phyloP scores from a whole-genome alignment of 92 coral and sea anemone species.

The Siderastrea siderea region DNA sequence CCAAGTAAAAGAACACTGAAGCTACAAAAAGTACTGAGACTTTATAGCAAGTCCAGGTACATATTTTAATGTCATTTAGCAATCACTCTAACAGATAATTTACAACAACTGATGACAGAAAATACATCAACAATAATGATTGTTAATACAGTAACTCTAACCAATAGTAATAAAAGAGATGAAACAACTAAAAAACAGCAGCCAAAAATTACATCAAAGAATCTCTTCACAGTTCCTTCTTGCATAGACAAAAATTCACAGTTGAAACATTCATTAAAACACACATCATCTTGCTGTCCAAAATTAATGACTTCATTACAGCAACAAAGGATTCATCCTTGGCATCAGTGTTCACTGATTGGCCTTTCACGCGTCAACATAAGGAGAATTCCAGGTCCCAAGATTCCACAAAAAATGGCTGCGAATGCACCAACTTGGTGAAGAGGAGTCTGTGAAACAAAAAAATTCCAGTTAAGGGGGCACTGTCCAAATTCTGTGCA shows the following conservation, averaged over 20 bases:
- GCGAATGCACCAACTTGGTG: conserved; percentile 81
- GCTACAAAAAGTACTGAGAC: too few relatives aligned
- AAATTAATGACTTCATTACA: background rate
- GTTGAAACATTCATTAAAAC: background rate
- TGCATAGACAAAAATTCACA: background rate
- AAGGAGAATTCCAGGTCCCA: conserved; percentile 91
- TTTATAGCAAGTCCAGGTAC: too few relatives aligned
- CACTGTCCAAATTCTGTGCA: too few relatives aligned
- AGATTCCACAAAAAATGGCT: conserved; percentile 65
- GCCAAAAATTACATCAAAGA: background rate
- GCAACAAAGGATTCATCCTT: background rate
- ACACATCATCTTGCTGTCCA: background rate
- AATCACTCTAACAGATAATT: background rate
- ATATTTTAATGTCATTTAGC: too few relatives aligned
- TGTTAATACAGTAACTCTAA: background rate
- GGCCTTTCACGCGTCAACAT: conserved; percentile 89
- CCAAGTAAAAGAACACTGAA: too few relatives aligned
- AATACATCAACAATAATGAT: background rate
- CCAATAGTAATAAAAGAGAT: background rate
- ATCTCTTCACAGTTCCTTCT: conserved; percentile 3
- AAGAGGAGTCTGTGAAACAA: conserved; percentile 67
- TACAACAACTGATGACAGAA: background rate
- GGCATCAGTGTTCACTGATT: conserved; percentile 51
- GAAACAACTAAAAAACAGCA: background rate
- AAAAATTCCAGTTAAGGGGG: background rate